Base-by-base conservation (phyloP, 2,113 vertebrate species). In the Balaeniceps rex region DNA sequence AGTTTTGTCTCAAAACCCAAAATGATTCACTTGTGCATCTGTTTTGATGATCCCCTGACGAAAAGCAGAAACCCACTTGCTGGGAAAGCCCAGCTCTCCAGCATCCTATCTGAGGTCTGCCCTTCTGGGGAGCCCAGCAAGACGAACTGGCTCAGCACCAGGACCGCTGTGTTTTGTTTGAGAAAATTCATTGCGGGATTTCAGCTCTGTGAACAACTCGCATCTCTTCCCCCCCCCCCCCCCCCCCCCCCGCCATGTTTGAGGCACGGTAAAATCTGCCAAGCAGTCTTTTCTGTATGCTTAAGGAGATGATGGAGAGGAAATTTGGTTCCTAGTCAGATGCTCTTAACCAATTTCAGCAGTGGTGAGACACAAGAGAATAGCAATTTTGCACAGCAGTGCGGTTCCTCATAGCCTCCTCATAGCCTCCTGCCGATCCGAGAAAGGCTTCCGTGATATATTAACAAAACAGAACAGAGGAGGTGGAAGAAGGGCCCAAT, bases 1-100 rank as follows among this genome's bases (percentile, higher is more conserved):
- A 64, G 12, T 34, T 83, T 49, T 47, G 36, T 33, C 84, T 77
- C 75, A 46, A 81, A 81, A 22, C 19, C 36, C 84, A 10, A 78
- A 93, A n/a, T 2, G 2, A 17, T 72, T 57, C 23, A 2, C 66
- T 87, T 21, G 3, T 0, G 0, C 23, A 0, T 86, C 63, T 78
- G 29, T 66, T 90, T 86, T 28, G 28, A 49, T 38, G 55, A 54
- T 36, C 31, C 46, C 22, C 13, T 49, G 57, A 51, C 0, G 2
- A 93, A 88, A 93, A 82, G 24, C 88, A 84, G 77, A 75, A 69
- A 18, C 17, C 10, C 1, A 0, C 64, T 70, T n/a, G 31, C 49
- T 83, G 49, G 68, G 66, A 76, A 76, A 61, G 44, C 66, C 68
- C 54, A 72, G 66, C 36, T 83, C 57, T 79, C 51, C 66, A 31